Percentiles rank a stretch among this genome's conserved stretches.
Evolutionary conservation across 2,888 invertebrate species (phyloP).

Genomic region (Trichacis sp.): DNA sequence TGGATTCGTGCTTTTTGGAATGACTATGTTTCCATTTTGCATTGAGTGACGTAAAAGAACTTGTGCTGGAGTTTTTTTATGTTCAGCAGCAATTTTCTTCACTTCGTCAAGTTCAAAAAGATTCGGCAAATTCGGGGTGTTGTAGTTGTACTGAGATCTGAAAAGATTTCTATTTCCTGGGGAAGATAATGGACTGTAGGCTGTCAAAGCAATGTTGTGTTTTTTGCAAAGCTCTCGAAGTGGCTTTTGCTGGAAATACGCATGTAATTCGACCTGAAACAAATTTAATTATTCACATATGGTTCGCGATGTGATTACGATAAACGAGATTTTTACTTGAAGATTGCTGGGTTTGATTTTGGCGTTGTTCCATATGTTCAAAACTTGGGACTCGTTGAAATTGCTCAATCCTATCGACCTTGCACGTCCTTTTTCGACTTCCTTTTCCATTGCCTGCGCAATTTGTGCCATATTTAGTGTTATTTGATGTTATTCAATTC

Average conservation of each 20-base stretch:
- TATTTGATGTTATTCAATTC: too few relatives aligned
- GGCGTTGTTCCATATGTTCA: conserved; percentile 73
- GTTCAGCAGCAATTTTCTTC: conserved; percentile 71
- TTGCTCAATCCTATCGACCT: conserved; percentile 86
- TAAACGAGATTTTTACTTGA: conserved; percentile 66
- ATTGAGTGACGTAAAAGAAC: conserved; percentile 78
- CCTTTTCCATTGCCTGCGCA: conserved; percentile 78
- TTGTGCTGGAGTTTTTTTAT: conserved; percentile 78
- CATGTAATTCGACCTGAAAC: conserved; percentile 78
- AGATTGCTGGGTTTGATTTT: conserved; percentile 79
- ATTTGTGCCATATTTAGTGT: conserved; percentile 8
- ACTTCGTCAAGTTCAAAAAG: conserved; percentile 75
- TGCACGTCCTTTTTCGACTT: conserved; percentile 75
- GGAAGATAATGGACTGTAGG: conserved; percentile 72
- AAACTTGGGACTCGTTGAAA: conserved; percentile 79
- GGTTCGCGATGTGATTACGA: too few relatives aligned
- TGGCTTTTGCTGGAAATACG: conserved; percentile 79
- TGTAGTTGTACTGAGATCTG: conserved; percentile 62
- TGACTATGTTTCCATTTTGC: conserved; percentile 77
- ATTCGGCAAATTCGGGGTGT: conserved; percentile 69
- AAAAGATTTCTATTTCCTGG: conserved; percentile 72
- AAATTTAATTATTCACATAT: too few relatives aligned
- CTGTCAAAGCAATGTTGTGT: conserved; percentile 76
- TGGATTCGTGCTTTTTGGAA: conserved; percentile 83
- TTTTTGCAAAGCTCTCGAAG: conserved; percentile 75